Percentiles rank a stretch among this genome's conserved stretches.
These are phyloP conservation scores for Pipistrellus nathusii DNA, from an alignment of 2,797 vertebrate genomes.

Conservation along the genomic window DNA sequence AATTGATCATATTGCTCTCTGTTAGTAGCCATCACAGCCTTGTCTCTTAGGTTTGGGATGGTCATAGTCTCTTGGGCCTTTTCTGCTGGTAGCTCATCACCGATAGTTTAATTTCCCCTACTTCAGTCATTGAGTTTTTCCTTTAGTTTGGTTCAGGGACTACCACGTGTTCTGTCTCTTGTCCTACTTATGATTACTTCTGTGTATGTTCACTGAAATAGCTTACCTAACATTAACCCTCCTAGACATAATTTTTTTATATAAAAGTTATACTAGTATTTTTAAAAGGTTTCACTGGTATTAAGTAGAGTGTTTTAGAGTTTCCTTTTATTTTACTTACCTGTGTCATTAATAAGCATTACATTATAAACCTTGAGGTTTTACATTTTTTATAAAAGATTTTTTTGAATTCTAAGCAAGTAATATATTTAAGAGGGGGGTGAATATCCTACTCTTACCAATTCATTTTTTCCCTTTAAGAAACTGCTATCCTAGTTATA, in stretches of 20 bases:
- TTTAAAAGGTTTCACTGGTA: neutral
- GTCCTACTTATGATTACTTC: neutral
- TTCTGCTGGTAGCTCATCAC: neutral
- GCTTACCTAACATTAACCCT: constrained; percentile 29
- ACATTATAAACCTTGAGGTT: neutral
- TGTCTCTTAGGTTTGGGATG: neutral
- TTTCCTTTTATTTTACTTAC: constrained; percentile 23
- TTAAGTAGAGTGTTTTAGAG: constrained; percentile 21
- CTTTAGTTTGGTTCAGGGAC: neutral
- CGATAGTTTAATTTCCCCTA: neutral
- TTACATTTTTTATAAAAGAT: neutral
- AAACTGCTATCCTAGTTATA: neutral
- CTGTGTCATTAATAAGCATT: neutral
- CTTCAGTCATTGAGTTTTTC: neutral
- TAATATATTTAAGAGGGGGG: neutral
- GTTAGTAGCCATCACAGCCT: neutral
- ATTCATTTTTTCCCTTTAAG: constrained; percentile 34
- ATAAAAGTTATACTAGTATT: neutral
- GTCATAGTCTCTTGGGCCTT: neutral
- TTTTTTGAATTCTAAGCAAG: constrained; percentile 47
- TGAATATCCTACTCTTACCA: neutral
- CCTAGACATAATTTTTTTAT: neutral
- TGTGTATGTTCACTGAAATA: constrained; percentile 13
- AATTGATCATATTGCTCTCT: neutral
- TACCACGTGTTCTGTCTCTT: neutral